Conservation (phyloP, 2,797 vertebrate genomes). For the Benthosema pterotum region DNA sequence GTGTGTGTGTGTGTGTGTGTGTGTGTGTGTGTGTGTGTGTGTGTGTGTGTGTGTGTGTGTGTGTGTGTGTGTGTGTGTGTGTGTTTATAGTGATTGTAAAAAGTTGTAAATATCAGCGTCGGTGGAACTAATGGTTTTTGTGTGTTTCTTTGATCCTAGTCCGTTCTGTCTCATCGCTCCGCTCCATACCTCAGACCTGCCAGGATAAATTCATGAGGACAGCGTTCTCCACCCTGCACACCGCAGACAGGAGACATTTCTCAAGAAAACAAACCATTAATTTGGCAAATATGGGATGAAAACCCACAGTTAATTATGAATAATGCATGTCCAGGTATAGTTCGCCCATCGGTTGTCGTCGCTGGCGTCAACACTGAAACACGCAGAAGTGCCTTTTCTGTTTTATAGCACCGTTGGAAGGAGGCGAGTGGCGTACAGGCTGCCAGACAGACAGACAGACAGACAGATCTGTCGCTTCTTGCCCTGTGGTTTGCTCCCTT, state of each 20-base stretch:
- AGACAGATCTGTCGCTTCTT: conserved; percentile 27
- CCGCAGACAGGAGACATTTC: conserved; percentile 60
- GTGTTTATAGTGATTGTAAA: conserved; percentile 31
- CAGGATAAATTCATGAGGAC: conserved; percentile 64
- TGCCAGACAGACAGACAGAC: conserved; percentile 35
- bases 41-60: conserved; percentile 11
- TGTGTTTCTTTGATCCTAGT: conserved; percentile 55
- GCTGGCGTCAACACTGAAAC: conserved; percentile 38
- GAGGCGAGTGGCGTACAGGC: conserved; percentile 22
- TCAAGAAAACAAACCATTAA: conserved; percentile 74
- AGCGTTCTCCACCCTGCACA: conserved; percentile 46
- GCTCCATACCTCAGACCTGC: conserved; percentile 56
- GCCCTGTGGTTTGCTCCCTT: conserved; percentile 30
- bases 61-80: conserved; percentile 10
- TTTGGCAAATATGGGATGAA: conserved; percentile 75
- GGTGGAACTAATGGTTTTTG: conserved; percentile 59
- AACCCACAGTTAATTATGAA: conserved; percentile 65
- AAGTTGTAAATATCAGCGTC: conserved; percentile 32
- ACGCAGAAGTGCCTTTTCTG: conserved; percentile 36
- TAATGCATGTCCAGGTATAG: conserved; percentile 54
- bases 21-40: conserved; percentile 9
- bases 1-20: conserved; percentile 11
- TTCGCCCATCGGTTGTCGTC: conserved; percentile 34
- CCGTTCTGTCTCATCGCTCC: conserved; percentile 62
- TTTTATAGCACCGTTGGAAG: conserved; percentile 28